These are phyloP conservation scores for Chloroclystis v-ata DNA, from an alignment of 2,888 invertebrate genomes.

Conservation along the genomic window DNA sequence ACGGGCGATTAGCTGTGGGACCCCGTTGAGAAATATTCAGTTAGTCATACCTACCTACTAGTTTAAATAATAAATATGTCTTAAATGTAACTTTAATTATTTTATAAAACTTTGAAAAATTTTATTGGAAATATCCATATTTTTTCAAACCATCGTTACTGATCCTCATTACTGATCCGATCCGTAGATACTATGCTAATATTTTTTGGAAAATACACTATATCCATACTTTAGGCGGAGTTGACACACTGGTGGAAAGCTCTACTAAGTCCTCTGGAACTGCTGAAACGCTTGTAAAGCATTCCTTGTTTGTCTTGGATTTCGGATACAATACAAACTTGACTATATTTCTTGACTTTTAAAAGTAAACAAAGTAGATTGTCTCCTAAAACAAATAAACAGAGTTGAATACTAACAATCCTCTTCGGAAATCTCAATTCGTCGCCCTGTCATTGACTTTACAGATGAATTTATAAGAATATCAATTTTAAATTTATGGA, in stretches of 20 bases:
- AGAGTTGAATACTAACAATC: neutral
- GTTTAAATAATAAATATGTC: too few relatives aligned
- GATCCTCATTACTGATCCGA: too few relatives aligned
- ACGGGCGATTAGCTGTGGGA: too few relatives aligned
- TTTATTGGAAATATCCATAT: too few relatives aligned
- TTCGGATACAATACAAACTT: slow-evolving; percentile 16
- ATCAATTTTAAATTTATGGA: slow-evolving; percentile 1
- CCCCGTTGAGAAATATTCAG: too few relatives aligned
- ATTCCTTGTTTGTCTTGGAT: slow-evolving; percentile 20
- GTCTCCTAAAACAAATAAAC: slow-evolving; percentile 2
- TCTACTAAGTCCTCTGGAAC: slow-evolving; percentile 9
- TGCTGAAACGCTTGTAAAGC: slow-evolving; percentile 17
- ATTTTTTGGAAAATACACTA: too few relatives aligned
- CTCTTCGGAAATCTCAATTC: neutral
- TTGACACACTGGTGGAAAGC: neutral
- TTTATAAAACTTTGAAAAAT: too few relatives aligned
- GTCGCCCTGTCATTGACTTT: neutral
- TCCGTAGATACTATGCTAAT: too few relatives aligned
- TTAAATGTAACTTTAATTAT: too few relatives aligned
- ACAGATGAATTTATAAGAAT: slow-evolving; percentile 1
- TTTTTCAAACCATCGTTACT: too few relatives aligned
- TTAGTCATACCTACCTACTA: too few relatives aligned
- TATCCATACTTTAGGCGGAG: too few relatives aligned
- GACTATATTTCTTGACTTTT: slow-evolving; percentile 13
- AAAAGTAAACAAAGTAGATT: slow-evolving; percentile 7